phyloP scores from a whole-genome alignment of 2,113 vertebrate species.

The Sapajus apella region DNA sequence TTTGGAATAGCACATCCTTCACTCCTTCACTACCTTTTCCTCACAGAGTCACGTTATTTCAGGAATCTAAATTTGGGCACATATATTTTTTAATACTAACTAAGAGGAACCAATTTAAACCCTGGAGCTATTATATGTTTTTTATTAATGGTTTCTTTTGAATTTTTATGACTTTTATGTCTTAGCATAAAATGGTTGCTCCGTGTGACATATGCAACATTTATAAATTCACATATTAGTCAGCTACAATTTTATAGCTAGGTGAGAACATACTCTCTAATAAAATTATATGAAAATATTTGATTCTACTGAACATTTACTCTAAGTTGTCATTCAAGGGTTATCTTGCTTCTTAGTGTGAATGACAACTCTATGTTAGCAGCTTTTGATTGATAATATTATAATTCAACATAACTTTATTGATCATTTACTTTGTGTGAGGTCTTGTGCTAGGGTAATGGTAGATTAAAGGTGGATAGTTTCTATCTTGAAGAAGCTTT shows the following conservation, averaged over 20 bases:
- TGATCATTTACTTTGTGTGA: not conserved
- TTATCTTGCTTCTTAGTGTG: not conserved
- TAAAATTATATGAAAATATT: conserved; percentile 12
- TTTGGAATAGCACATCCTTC: not conserved
- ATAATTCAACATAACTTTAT: not conserved
- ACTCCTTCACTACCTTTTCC: not conserved
- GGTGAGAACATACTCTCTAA: not conserved
- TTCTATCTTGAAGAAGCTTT: not conserved
- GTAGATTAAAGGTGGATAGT: not conserved
- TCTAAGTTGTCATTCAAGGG: not conserved
- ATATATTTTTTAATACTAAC: not conserved
- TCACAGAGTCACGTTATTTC: not conserved
- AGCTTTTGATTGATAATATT: not conserved
- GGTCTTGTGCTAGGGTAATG: not conserved
- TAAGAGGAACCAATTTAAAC: not conserved
- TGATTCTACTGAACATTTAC: conserved; percentile 9
- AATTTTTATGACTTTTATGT: not conserved
- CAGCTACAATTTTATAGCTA: not conserved
- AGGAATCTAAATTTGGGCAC: not conserved
- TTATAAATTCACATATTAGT: not conserved
- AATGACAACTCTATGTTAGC: not conserved
- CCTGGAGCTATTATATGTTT: not conserved
- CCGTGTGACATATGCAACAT: not conserved
- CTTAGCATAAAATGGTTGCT: not conserved
- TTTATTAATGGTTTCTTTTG: conserved; percentile 37